These are phyloP conservation scores for Saimiri boliviensis DNA, from an alignment of 2,113 vertebrate species.

Conservation along the genomic window DNA sequence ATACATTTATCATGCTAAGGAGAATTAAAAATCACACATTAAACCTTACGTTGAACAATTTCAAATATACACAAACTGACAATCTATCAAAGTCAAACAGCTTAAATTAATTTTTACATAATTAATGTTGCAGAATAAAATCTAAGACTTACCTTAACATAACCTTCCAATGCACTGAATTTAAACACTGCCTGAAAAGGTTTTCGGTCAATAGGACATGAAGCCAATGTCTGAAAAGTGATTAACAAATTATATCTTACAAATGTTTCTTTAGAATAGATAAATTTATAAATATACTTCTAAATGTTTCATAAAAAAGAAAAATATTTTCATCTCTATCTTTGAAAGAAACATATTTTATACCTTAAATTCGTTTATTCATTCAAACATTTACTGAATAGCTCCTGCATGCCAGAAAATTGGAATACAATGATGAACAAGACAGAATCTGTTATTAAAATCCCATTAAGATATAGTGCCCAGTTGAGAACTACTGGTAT, in stretches of 20 bases:
- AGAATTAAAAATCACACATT: background rate
- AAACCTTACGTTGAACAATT: background rate
- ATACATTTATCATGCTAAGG: background rate
- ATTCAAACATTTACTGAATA: background rate
- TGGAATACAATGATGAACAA: background rate
- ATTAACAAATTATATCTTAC: conserved; percentile 57
- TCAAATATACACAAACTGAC: conserved; percentile 20
- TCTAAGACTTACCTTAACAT: conserved; percentile 81
- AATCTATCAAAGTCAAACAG: conserved; percentile 37
- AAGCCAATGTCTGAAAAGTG: conserved; percentile 89
- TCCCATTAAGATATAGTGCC: background rate
- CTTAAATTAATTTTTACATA: conserved; percentile 1
- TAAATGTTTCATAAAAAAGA: conserved; percentile 9
- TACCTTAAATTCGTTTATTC: background rate
- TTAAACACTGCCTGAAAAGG: conserved; percentile 91
- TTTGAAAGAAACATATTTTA: too few relatives aligned
- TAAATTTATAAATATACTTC: conserved; percentile 31
- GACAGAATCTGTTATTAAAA: background rate
- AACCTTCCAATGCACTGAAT: conserved; percentile 83
- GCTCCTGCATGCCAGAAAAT: background rate
- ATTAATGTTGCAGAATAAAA: conserved; percentile 37
- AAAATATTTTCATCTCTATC: too few relatives aligned
- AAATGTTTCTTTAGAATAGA: conserved; percentile 22
- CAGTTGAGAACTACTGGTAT: background rate
- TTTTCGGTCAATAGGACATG: conserved; percentile 95